Evolutionary conservation across 1,140 invertebrate species (phyloP), one percentile per base, ranked within the genome.

Genomic region (Calephelis virginiensis): DNA sequence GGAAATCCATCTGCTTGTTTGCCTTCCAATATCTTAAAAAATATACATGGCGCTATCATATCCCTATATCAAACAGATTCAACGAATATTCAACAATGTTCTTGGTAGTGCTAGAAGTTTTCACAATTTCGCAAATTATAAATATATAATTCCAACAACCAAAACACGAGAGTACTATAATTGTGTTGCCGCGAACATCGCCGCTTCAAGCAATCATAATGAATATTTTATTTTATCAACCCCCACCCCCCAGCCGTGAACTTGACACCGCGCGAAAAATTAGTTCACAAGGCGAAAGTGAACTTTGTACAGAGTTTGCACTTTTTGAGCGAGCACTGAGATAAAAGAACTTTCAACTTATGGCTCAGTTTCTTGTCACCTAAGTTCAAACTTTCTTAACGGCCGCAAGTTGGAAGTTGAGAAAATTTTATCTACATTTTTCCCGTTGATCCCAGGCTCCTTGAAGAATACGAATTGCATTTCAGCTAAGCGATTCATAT

Each of bases 191-290:
- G 80, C 80, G 84, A 85, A 80, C 77, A 80, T 78, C 79, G 78
- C 76, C 81, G 83, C 81, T 81, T 71, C 74, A 80, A 83, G 85
- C 85, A 85, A 87, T 89, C 85, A 87, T 90, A 90, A 90, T 90
- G 87, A 90, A 90, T 90, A 90, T 90, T 90, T 90, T 90, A 90
- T 89, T 89, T 90, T 86, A 89, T 87, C 85, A 86, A 82, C 67
- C 17, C 53, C 50, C 67, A 64, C 71, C 77, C 69, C 67, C 59
- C 80, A 86, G 75, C 87, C 85, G 68, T 90, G 88, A 90, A 89
- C 86, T 89, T 90, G 88, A 90, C 88, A 89, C 86, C 82, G 78
- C 82, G 82, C 81, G 86, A 90, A 90, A 90, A 90, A 89, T 90
- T 89, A 89, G 86, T 90, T 89, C 86, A 89, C 85, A 89, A 86